Evolutionary conservation across 2,113 vertebrate genomes (phyloP).

Genomic region (Mixornis gularis): DNA sequence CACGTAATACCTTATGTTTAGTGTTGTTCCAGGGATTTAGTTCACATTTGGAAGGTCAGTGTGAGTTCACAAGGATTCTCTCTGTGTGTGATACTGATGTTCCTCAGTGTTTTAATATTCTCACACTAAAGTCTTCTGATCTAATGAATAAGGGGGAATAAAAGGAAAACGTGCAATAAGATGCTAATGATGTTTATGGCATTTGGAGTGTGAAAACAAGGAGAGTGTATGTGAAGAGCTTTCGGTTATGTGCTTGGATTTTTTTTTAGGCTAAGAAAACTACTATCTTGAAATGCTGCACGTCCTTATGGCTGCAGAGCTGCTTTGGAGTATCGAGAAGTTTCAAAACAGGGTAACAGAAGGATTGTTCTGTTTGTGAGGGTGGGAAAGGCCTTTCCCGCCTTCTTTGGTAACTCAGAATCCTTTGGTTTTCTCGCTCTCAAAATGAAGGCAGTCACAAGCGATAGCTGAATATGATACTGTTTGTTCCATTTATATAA

Average conservation of each 20-base stretch:
- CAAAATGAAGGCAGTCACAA: slow-evolving; percentile 23
- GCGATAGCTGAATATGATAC: slow-evolving; percentile 39
- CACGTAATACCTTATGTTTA: fast-evolving
- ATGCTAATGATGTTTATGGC: not conserved
- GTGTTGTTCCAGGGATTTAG: not conserved
- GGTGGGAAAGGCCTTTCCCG: not conserved
- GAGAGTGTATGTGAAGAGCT: not conserved
- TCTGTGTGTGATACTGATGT: not conserved
- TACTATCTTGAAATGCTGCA: not conserved
- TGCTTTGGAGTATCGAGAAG: not conserved
- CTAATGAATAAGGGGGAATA: not conserved
- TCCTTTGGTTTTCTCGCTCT: not conserved
- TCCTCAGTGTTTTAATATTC: not conserved
- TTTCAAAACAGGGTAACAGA: not conserved
- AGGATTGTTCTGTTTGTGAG: not conserved
- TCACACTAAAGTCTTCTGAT: not conserved
- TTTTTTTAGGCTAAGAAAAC: not conserved
- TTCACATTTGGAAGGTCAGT: not conserved
- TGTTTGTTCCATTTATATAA: slow-evolving; percentile 56
- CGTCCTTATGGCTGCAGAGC: not conserved
- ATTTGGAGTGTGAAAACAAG: not conserved
- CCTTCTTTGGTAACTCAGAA: not conserved
- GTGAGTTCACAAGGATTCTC: not conserved
- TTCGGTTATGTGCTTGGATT: not conserved
- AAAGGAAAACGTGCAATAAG: not conserved